Evolutionary conservation across 2,888 invertebrate species (phyloP), one percentile per base, ranked within the genome.

Genomic region (Epistrophe grossulariae): DNA sequence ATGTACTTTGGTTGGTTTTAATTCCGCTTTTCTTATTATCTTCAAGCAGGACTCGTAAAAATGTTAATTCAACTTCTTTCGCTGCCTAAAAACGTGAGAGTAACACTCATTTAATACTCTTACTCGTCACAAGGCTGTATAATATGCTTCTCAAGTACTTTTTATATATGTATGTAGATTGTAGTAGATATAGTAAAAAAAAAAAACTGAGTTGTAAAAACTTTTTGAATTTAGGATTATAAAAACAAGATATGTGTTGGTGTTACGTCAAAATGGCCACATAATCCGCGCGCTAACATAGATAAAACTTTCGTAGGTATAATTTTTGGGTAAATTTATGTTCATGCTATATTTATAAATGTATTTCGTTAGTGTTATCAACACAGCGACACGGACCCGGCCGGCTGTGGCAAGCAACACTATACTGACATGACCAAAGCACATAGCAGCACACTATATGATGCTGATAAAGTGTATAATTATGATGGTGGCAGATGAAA

Each of bases 401-500:
- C 64, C 60, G 62, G 72, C 31, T 15, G 40, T 19, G 15, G 52
- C 15, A 48, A n/a, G 52, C 19, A 24, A 19, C 59, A 55, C 40
- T 55, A 15, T 50, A 57, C 45, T 45, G 59, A 66, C 83, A 74
- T 72, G 68, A 72, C 68, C 52, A 11, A 68, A 52, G 48, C 1
- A 24, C 52, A 11, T 52, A 52, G 48, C 1, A 24, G 76, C 59
- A 38, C 24, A 24, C 76, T 38, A 24, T 52, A 13, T 66, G 76
- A n/a, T 38, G 66, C 60, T 72, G 71, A 68, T 83, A 76, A 72
- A 87, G 72, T 83, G 87, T 79, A 83, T 87, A 87, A 83, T 87
- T 87, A 83, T 79, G 76, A 79, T 68, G 83, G 55, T 72, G 79
- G 48, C 73, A 82, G 78, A 74, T 70, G 52, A 70, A 70, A 68